These are phyloP conservation scores for Amazona guildingii DNA, from an alignment of 2,113 vertebrate species.

Conservation along the genomic window DNA sequence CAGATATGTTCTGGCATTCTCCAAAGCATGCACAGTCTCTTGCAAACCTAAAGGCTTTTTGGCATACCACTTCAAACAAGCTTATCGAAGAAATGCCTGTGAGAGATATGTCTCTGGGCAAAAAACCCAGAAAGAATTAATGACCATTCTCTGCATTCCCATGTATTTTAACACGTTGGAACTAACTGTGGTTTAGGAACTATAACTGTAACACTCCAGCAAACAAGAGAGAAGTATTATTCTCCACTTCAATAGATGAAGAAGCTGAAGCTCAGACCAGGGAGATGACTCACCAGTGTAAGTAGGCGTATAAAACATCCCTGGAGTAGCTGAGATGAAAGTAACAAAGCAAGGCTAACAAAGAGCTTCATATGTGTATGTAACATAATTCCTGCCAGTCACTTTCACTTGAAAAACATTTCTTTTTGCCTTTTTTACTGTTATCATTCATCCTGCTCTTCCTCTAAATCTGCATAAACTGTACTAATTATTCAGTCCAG, in stretches of 20 bases:
- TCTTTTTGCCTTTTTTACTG: not conserved
- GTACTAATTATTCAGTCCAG: not conserved
- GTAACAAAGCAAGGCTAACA: not conserved
- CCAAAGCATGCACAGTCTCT: not conserved
- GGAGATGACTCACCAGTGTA: not conserved
- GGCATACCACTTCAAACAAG: conserved; percentile 26
- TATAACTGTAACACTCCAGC: not conserved
- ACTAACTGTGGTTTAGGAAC: not conserved
- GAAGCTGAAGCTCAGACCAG: not conserved
- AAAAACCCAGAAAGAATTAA: not conserved
- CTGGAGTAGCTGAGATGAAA: not conserved
- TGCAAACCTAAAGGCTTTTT: not conserved
- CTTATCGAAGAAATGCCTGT: conserved; percentile 53
- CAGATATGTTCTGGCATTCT: conserved; percentile 32
- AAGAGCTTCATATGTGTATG: not conserved
- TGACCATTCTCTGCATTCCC: conserved; percentile 15
- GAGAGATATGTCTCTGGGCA: conserved; percentile 12
- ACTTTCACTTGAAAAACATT: not conserved
- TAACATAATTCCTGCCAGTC: not conserved
- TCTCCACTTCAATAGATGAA: not conserved
- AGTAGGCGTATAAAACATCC: not conserved
- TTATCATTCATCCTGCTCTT: not conserved
- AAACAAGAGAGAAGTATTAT: not conserved
- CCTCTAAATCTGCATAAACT: not conserved
- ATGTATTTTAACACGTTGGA: not conserved